Conservation (phyloP, 1,140 invertebrate genomes). For the Zeugodacus cucurbitae region DNA sequence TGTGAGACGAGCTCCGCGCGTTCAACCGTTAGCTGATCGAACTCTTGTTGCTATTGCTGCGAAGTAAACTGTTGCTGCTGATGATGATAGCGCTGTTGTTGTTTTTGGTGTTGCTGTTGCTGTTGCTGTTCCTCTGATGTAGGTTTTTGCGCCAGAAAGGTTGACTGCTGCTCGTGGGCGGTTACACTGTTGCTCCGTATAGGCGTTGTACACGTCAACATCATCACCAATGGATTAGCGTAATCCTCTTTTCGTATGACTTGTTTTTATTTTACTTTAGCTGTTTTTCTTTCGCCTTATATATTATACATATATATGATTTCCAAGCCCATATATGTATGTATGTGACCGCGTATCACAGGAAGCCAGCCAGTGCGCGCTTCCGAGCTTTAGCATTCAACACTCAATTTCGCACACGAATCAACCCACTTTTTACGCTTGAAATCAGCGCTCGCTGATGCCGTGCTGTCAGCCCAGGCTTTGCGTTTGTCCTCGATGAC, state of each 20-base stretch:
- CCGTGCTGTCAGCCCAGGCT: not conserved
- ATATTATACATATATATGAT: not conserved
- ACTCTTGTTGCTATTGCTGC: conserved; percentile 30
- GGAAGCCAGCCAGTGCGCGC: not conserved
- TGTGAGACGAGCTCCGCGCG: not conserved
- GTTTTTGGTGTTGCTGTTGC: not conserved
- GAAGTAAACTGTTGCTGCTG: not conserved
- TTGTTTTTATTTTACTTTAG: not conserved
- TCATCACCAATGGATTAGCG: conserved; percentile 8
- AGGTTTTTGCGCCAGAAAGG: not conserved
- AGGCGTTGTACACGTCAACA: conserved; percentile 23
- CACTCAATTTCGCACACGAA: conserved; percentile 5
- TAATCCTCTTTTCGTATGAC: not conserved
- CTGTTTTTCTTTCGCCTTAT: not conserved
- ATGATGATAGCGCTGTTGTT: not conserved
- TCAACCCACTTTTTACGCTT: not conserved
- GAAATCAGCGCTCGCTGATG: not conserved
- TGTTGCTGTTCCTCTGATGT: not conserved
- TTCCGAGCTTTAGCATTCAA: not conserved
- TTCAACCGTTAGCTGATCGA: not conserved
- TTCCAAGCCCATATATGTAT: not conserved
- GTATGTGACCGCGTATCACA: not conserved
- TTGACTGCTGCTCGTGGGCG: not conserved
- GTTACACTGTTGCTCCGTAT: conserved; percentile 17
- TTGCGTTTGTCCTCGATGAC: not conserved